Evolutionary conservation across 2,888 invertebrate species (phyloP).

Genomic region (Gymnoscelis rufifasciata): DNA sequence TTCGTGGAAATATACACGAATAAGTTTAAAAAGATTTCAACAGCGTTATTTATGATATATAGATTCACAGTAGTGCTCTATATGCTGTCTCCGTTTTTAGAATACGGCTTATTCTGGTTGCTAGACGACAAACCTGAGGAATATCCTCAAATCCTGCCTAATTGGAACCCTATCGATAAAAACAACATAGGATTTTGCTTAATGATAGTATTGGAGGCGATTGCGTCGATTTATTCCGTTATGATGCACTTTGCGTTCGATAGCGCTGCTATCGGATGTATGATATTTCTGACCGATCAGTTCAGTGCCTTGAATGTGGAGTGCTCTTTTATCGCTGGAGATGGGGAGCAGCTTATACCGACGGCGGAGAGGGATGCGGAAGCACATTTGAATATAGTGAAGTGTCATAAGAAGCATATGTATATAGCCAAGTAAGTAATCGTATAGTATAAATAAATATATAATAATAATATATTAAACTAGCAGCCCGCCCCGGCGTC

Average conservation of each 20-base stretch:
- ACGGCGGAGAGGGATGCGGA: constrained; percentile 41
- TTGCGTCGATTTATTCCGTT: constrained; percentile 51
- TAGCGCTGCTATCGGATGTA: constrained; percentile 47
- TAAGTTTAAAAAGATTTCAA: constrained; percentile 38
- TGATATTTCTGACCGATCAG: constrained; percentile 61
- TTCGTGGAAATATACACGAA: constrained; percentile 40
- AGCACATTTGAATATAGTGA: constrained; percentile 49
- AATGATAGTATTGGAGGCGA: constrained; percentile 40
- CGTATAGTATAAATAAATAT: too few relatives aligned
- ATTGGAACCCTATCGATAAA: constrained; percentile 49
- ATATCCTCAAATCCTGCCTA: constrained; percentile 55
- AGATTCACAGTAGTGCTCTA: constrained; percentile 44
- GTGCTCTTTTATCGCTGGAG: constrained; percentile 50
- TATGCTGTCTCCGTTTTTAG: constrained; percentile 53
- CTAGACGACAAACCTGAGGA: constrained; percentile 23
- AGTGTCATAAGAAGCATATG: constrained; percentile 46
- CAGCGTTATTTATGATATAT: constrained; percentile 45
- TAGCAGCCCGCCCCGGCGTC: too few relatives aligned
- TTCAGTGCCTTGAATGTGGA: constrained; percentile 44
- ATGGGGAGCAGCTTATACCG: constrained; percentile 32
- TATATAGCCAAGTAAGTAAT: constrained; percentile 47
- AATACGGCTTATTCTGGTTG: constrained; percentile 35
- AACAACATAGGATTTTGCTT: constrained; percentile 39
- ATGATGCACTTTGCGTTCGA: constrained; percentile 54
- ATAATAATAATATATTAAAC: too few relatives aligned